These are phyloP conservation scores for Triplophysa rosa DNA, from an alignment of 2,113 vertebrate genomes.

Conservation along the genomic window DNA sequence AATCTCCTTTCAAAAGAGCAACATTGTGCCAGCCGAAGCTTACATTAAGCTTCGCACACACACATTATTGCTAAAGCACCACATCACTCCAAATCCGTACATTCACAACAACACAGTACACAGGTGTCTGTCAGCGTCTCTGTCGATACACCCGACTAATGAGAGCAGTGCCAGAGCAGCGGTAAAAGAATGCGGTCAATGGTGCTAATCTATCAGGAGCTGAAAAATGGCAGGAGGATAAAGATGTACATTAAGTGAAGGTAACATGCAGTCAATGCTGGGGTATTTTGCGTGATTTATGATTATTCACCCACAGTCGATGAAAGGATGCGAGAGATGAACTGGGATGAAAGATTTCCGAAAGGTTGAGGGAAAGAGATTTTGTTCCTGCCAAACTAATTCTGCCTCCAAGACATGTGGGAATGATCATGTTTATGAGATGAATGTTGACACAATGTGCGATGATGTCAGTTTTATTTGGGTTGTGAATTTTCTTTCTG, in stretches of 20 bases:
- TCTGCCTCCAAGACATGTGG: not conserved
- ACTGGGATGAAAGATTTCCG: conserved; percentile 11
- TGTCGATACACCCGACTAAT: conserved; percentile 4
- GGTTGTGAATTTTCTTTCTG: too few species aligned
- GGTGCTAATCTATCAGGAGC: conserved; percentile 18
- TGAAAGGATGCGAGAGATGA: not conserved
- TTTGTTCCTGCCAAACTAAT: conserved; percentile 2
- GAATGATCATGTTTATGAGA: not conserved
- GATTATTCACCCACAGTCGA: not conserved
- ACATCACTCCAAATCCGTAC: not conserved
- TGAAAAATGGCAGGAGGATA: not conserved
- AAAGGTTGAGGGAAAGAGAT: not conserved
- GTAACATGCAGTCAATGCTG: conserved; percentile 1
- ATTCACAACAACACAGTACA: not conserved
- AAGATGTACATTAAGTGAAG: conserved; percentile 24
- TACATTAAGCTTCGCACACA: too few species aligned
- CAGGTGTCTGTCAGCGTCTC: conserved; percentile 5
- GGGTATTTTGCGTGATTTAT: not conserved
- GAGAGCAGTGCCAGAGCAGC: too few species aligned
- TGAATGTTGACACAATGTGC: not conserved
- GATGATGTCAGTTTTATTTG: too few species aligned
- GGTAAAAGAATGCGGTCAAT: not conserved
- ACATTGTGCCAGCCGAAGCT: not conserved
- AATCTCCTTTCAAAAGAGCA: not conserved
- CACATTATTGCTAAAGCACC: too few species aligned